Percentiles rank a stretch among this genome's conserved stretches.
Evolutionary conservation across 2,797 vertebrate species (phyloP).

Genomic region (Craterocephalus amniculus): DNA sequence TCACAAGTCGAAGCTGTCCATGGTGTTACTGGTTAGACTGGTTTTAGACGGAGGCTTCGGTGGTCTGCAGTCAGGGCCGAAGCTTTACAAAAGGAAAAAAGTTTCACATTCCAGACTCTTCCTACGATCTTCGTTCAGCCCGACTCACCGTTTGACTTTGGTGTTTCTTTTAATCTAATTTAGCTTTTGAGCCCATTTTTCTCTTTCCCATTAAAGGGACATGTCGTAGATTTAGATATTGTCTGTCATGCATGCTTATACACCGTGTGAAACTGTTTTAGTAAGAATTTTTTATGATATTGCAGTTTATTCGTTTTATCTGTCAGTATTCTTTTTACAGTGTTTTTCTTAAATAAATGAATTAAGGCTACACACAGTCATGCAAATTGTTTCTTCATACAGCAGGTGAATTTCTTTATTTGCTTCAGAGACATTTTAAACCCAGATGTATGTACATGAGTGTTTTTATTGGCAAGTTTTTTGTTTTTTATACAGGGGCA

Average conservation of each 20-base stretch:
- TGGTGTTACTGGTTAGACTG: not conserved
- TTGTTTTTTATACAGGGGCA: not conserved
- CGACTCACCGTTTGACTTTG: not conserved
- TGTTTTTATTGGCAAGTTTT: not conserved
- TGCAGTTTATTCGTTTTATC: conserved; percentile 15
- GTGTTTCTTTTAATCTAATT: conserved; percentile 4
- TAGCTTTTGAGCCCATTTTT: conserved; percentile 4
- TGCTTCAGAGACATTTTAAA: conserved; percentile 28
- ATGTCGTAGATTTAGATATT: not conserved
- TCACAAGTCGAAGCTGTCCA: not conserved
- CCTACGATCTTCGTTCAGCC: not conserved
- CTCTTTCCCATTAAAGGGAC: not conserved
- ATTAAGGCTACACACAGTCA: conserved; percentile 3
- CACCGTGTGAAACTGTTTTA: conserved; percentile 20
- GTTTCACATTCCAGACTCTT: conserved; percentile 52
- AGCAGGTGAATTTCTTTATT: conserved; percentile 27
- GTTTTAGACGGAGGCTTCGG: not conserved
- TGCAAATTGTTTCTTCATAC: not conserved
- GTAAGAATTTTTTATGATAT: not conserved
- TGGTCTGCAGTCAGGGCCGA: not conserved
- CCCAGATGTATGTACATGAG: not conserved
- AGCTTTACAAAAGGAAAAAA: not conserved
- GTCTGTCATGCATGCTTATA: conserved; percentile 28
- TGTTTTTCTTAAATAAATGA: conserved; percentile 52
- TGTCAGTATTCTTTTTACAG: conserved; percentile 34